phyloP scores from a whole-genome alignment of 2,888 invertebrate genomes.

The Eremobia ochroleuca region DNA sequence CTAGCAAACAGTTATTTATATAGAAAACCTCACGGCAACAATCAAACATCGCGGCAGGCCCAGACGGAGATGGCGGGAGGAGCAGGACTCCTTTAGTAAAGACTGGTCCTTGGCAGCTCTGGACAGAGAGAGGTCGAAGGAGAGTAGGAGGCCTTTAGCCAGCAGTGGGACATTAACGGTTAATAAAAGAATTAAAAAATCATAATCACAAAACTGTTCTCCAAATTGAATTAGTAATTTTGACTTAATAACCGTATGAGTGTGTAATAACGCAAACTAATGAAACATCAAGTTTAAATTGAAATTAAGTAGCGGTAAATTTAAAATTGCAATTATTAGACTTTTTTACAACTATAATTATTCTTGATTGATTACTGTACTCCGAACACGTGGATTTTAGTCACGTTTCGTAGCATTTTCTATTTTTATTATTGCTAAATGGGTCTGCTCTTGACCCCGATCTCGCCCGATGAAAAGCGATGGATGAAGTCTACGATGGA shows the following conservation, averaged over 20 bases:
- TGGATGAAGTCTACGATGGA: not conserved
- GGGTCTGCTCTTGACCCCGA: not conserved
- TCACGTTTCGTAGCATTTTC: not conserved
- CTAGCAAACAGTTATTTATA: not conserved
- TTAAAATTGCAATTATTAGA: constrained; percentile 25
- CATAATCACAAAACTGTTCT: not conserved
- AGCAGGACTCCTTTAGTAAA: too few species aligned
- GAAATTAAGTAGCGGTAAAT: constrained; percentile 18
- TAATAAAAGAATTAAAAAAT: too few species aligned
- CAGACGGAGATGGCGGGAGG: too few species aligned
- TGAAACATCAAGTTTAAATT: constrained; percentile 38
- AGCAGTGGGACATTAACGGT: too few species aligned
- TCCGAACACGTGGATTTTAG: not conserved
- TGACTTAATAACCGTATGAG: not conserved
- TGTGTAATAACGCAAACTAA: not conserved
- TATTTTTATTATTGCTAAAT: not conserved
- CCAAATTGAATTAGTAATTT: constrained; percentile 1
- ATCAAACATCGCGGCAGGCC: too few species aligned
- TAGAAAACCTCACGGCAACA: too few species aligned
- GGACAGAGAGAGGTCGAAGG: too few species aligned
- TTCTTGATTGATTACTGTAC: constrained; percentile 28
- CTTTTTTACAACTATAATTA: constrained; percentile 11
- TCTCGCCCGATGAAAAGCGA: not conserved
- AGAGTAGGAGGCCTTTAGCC: too few species aligned
- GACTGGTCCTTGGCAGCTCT: too few species aligned